Conservation (phyloP, 1,140 invertebrate species). For the Euwallacea similis region DNA sequence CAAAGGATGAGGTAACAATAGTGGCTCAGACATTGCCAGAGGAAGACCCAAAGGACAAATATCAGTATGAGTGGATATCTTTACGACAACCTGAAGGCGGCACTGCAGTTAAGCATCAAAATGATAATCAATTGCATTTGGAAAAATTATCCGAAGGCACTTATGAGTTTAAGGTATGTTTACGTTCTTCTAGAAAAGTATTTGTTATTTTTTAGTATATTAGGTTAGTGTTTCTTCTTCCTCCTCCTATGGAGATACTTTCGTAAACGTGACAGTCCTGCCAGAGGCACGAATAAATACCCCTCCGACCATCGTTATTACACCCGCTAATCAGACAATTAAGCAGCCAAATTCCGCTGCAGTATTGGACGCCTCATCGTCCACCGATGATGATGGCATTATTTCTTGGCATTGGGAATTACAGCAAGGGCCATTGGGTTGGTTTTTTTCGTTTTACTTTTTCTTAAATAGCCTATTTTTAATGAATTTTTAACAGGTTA, state of each 20-base stretch:
- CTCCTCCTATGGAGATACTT: conserved; percentile 78
- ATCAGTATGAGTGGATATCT: conserved; percentile 87
- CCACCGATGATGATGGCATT: conserved; percentile 62
- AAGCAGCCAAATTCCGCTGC: conserved; percentile 87
- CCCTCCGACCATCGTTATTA: conserved; percentile 83
- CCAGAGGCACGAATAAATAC: conserved; percentile 85
- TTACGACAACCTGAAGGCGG: conserved; percentile 79
- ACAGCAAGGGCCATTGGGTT: conserved; percentile 68
- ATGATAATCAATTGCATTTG: conserved; percentile 75
- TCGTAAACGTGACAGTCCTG: conserved; percentile 89
- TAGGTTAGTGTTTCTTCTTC: conserved; percentile 69
- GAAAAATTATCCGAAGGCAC: conserved; percentile 80
- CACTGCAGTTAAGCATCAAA: conserved; percentile 84
- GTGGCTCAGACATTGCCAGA: conserved; percentile 79
- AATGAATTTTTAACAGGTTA: conserved; percentile 69
- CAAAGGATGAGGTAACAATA: conserved; percentile 75
- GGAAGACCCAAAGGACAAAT: conserved; percentile 63
- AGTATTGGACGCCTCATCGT: conserved; percentile 80
- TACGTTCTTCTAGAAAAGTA: background rate
- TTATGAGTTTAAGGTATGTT: conserved; percentile 81
- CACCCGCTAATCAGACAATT: conserved; percentile 79
- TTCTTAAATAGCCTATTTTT: conserved; percentile 5
- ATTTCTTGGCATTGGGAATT: conserved; percentile 90
- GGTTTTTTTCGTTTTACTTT: conserved; percentile 7
- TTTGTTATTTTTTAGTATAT: background rate